Evolutionary conservation across 1,140 invertebrate species (phyloP), one percentile per base, ranked within the genome.

Genomic region (Vanessa atalanta): DNA sequence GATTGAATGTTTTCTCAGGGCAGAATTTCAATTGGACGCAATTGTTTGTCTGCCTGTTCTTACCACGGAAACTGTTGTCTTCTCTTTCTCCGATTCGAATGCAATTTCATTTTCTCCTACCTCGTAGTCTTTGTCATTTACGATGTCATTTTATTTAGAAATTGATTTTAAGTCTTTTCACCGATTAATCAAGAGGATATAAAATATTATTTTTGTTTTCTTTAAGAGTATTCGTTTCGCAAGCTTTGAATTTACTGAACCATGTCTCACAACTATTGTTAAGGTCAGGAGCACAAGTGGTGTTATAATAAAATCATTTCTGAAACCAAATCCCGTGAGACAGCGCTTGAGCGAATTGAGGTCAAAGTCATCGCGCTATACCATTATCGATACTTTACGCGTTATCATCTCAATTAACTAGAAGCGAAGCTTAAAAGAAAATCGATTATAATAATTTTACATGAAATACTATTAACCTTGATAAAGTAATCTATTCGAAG

Each of bases 1-100:
- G 93, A 93, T 93, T 93, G 93, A 93, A 90, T 93, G 91, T 93
- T 93, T 93, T 93, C 89, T 90, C 90, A 90, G 89, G 88, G 87
- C 88, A 86, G 86, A 92, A 90, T 88, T 85, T 90, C 85, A 93
- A 93, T 93, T 92, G 90, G 83, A 85, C 85, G 81, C 89, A 93
- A 93, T 93, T 93, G 89, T 87, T 78, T 77, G 80, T 85, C 82
- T 85, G 83, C 77, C 66, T 76, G 78, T 79, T 88, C 87, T 85
- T 84, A 75, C 70, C 66, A 65, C 76, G 73, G 77, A 78, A 72
- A 81, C 43, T 51, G 47, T 53, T 61, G 64, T 50, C 23, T 2
- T 67, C 73, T 71, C 73, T 47, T 57, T 72, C 70, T 37, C 57
- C 57, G 11, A 61, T 37, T 12, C 88, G 87, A 80, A 37, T 31